Evolutionary conservation across 2,888 invertebrate genomes (phyloP), one percentile per base, ranked within the genome.

Genomic region (Taphrorychus bicolor): DNA sequence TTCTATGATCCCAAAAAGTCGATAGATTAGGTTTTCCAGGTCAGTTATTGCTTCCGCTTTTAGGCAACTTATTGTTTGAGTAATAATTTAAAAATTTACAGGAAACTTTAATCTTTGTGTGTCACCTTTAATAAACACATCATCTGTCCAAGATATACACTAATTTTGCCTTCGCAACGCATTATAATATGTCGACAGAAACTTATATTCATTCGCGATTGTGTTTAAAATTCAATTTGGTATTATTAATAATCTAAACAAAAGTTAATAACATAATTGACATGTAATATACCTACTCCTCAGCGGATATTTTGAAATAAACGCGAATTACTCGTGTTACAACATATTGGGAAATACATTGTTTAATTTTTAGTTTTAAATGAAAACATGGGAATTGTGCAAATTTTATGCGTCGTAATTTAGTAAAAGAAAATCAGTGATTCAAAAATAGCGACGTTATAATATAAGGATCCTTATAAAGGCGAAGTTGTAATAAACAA

Each of bases 231-330:
- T 45, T 45, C 14, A 45, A 45, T 45, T 45, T 45, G 5, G 17
- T 14, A 45, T 45, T 45, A 45, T 16, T 45, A 45, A n/a, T n/a
- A n/a, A 45, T 45, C 45, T 45, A 5, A 7, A 45, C 7, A 16
- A 11, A n/a, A 45, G 45, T 45, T 45, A 45, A 51, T 51, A 21
- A n/a, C 51, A 51, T 4, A 53, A 59, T n/a, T 60, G 40, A 22
- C 56, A 49, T 52, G 61, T 59, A 66, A 66, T 61, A n/a, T n/a
- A 57, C 16, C 24, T 45, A 52, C 5, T 16, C 49, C 1, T 19
- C 41, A 52, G 21, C 67, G 67, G 67, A 67, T 57, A 48, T 67
- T 62, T 67, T 62, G 67, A 62, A 67, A 67, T 45, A 23, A 14
- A 17, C 11, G 22, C 11, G 21, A n/a, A n/a, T n/a, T 51, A 24